Base-by-base conservation (phyloP, 2,797 vertebrate genomes). In the Rhinoraja longicauda region DNA sequence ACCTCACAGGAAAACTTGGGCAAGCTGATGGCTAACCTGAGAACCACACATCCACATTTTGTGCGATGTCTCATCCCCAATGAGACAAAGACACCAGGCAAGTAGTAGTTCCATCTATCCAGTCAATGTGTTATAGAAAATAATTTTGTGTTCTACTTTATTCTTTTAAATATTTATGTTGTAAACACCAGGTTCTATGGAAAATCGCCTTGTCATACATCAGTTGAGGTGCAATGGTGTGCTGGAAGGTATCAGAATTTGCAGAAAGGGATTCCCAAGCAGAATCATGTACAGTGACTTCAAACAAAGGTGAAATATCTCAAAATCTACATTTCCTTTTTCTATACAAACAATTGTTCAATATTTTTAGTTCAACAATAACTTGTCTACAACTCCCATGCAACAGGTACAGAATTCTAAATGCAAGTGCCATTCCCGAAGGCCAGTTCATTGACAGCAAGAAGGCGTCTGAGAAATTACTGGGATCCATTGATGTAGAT, bases 381-480 rank as follows among this genome's bases (percentile, higher is more conserved):
- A 75, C 1, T 0, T n/a, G 4, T 26, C 7, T 75, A 29, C 45
- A 73, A 7, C 12, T 92, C 45, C 94, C 93, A 36, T 93, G 78
- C 94, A 93, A 94, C 93, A 97, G 96, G 94, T 98, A 98, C 94
- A 97, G 96, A 94, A 94, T 98, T 93, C 94, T 98, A 94, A 98
- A 98, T 95, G 97, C 97, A 53, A 98, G 97, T 94, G 97, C 97
- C 93, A 97, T 98, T 93, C 97, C 97, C 88, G 97, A 97, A 59
- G 97, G 97, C 93, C 97, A 98, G 90, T 98, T 98, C 94, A 98
- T 98, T 93, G 97, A 98, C 94, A 98, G 97, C 96, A 98, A 98
- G 96, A 98, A 98, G 94, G 97, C 97, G 94, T 96, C 96, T 93
- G 97, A 98, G 95, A 98, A 98, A 93, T 97, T 98, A 92, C 94